Conservation (phyloP, 1,140 invertebrate species). For the Procambarus virginalis region DNA sequence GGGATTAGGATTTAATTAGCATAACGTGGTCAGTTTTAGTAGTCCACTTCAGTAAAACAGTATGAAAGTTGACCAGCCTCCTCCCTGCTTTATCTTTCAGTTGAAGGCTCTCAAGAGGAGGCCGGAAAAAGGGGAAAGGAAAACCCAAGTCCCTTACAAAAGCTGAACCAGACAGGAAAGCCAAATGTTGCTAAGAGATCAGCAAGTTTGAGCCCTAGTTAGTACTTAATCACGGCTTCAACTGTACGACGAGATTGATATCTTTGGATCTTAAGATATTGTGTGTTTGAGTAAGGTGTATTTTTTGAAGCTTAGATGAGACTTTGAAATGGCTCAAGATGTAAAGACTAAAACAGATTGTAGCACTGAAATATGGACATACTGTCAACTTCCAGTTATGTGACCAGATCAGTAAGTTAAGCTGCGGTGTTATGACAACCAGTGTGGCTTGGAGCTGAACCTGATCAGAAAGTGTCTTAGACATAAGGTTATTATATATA, state of each 20-base stretch:
- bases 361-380: neutral
- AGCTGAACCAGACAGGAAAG: conserved; percentile 48
- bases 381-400: conserved; percentile 17
- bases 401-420: conserved; percentile 26
- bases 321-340: conserved; percentile 30
- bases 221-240: conserved; percentile 57
- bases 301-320: conserved; percentile 35
- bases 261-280: conserved; percentile 37
- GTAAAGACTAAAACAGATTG: conserved; percentile 18
- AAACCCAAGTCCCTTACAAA: conserved; percentile 60
- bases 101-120: conserved; percentile 59
- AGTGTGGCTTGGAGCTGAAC: conserved; percentile 25
- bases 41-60: neutral
- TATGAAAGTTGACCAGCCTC: neutral
- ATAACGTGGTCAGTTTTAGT: neutral
- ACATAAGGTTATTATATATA: conserved; percentile 36
- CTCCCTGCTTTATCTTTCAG: conserved; percentile 39
- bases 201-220: conserved; percentile 40
- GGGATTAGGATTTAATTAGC: neutral
- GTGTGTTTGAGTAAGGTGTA: conserved; percentile 29
- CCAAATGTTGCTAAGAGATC: conserved; percentile 26
- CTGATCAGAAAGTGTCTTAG: conserved; percentile 39
- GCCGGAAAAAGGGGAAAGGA: conserved; percentile 61
- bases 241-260: conserved; percentile 39
- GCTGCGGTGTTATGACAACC: conserved; percentile 14